Evolutionary conservation across 2,797 vertebrate species (phyloP), one percentile per base, ranked within the genome.

Genomic region (Geotrypetes seraphini): DNA sequence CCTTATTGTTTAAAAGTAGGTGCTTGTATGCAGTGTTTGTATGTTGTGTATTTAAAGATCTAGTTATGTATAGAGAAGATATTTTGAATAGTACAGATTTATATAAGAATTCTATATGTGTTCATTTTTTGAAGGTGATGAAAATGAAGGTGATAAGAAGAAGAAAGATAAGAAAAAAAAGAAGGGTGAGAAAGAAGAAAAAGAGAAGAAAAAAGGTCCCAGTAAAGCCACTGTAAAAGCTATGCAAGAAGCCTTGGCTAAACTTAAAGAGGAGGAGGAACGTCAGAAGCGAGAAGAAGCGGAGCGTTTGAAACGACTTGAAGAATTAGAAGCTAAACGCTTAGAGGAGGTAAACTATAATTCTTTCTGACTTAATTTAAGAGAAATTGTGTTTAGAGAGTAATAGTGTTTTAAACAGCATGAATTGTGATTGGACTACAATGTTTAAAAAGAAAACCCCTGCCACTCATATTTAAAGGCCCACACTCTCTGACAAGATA

Each of bases 81-180:
- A n/a, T n/a, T n/a, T n/a, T n/a, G n/a, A n/a, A n/a, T n/a, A n/a
- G n/a, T n/a, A n/a, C n/a, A n/a, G n/a, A n/a, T n/a, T n/a, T n/a
- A n/a, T n/a, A n/a, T n/a, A n/a, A n/a, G n/a, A n/a, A n/a, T n/a
- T n/a, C n/a, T n/a, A n/a, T n/a, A n/a, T n/a, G n/a, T n/a, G n/a
- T n/a, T n/a, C n/a, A n/a, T n/a, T n/a, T 7, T 5, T 19, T 37
- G 2, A 41, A 69, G 53, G 57, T 53, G 93, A 96, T 36, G 93
- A 95, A 17, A 75, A 59, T 18, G 93, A 96, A 20, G 86, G 86
- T 1, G 91, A 94, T 55, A 95, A 91, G 62, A 96, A 94, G 79
- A 95, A 95, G 69, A 96, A 96, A 39, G 87, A 89, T 31, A 89
- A 96, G 71, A 96, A 97, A 66, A 95, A 97, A 65, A 92, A 95